phyloP scores from a whole-genome alignment of 1,140 invertebrate genomes.

The Drosophila rufa region DNA sequence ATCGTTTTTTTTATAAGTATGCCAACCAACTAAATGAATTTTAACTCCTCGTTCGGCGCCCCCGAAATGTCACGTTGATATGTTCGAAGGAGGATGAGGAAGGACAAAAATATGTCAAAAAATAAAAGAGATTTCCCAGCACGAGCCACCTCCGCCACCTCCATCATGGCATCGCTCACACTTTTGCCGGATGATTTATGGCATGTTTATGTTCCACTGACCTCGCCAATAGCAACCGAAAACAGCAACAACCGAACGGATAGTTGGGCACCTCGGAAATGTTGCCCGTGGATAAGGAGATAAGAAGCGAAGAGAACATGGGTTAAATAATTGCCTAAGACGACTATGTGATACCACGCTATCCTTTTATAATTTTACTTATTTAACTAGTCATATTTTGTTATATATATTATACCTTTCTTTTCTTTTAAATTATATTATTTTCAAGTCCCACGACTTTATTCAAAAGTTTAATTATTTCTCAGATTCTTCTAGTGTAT shows the following conservation, averaged over 20 bases:
- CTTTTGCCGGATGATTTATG: constrained; percentile 69
- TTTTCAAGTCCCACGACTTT: too few species aligned
- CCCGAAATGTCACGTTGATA: constrained; percentile 39
- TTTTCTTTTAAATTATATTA: background rate
- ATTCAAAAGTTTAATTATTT: background rate
- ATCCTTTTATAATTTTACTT: too few species aligned
- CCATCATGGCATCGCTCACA: constrained; percentile 40
- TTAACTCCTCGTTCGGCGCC: constrained; percentile 30
- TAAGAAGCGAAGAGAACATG: constrained; percentile 7
- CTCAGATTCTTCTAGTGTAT: background rate
- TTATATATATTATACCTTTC: background rate
- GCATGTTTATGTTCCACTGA: constrained; percentile 79
- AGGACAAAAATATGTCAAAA: constrained; percentile 58
- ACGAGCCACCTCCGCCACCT: constrained; percentile 57
- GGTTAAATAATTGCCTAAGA: background rate
- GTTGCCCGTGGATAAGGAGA: constrained; percentile 33
- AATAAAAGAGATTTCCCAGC: constrained; percentile 63
- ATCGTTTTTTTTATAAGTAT: constrained; percentile 36
- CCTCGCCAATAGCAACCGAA: constrained; percentile 61
- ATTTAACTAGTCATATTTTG: background rate
- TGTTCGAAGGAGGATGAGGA: constrained; percentile 15
- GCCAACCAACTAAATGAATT: constrained; percentile 44
- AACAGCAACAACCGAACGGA: constrained; percentile 35
- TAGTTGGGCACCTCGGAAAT: constrained; percentile 43
- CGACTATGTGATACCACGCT: constrained; percentile 13